These are phyloP conservation scores for Paramormyrops kingsleyae DNA, from an alignment of 2,113 vertebrate genomes.

Conservation along the genomic window DNA sequence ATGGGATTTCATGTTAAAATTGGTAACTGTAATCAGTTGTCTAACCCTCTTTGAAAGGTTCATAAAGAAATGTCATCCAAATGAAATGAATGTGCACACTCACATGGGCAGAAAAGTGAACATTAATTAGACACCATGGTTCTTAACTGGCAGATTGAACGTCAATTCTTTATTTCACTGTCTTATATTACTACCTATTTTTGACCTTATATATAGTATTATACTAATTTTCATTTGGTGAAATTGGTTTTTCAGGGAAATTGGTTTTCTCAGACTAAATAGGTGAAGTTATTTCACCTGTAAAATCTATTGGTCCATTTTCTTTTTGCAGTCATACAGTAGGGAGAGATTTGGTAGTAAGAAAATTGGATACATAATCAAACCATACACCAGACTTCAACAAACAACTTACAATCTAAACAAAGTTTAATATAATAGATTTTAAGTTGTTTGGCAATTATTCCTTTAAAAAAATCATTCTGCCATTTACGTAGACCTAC, in stretches of 20 bases:
- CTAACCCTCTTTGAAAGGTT: neutral
- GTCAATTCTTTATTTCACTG: neutral
- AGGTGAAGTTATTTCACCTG: neutral
- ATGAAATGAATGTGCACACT: neutral
- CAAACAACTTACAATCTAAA: neutral
- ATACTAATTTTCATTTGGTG: neutral
- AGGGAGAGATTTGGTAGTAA: neutral
- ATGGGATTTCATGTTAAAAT: neutral
- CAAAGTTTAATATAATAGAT: neutral
- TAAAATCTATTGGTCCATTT: neutral
- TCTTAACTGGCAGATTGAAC: neutral
- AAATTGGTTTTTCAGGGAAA: neutral
- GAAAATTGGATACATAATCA: neutral
- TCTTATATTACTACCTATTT: neutral
- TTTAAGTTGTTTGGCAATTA: neutral
- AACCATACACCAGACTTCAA: neutral
- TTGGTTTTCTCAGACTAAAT: neutral
- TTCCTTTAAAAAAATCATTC: neutral
- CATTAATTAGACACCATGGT: neutral
- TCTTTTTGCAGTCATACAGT: neutral
- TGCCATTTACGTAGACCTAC: neutral
- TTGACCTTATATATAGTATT: neutral
- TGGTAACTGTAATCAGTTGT: neutral
- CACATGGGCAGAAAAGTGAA: neutral
- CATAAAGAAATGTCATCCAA: neutral